Evolutionary conservation across 1,140 invertebrate species (phyloP).

Genomic region (Hypothenemus hampei): DNA sequence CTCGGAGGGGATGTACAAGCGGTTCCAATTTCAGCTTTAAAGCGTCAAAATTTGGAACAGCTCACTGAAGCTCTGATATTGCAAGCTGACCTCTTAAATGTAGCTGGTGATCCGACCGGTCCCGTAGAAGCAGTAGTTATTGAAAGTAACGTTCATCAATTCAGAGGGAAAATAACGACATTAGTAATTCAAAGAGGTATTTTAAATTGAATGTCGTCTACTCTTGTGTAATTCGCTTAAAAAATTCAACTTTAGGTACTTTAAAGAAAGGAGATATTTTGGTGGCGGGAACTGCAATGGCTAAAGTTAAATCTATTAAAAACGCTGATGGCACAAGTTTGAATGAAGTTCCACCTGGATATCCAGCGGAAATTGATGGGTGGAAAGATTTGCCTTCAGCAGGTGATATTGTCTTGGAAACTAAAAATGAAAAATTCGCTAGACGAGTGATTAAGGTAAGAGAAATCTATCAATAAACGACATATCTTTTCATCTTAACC

Average conservation of each 20-base stretch:
- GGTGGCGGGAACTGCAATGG: conserved; percentile 77
- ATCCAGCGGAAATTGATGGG: conserved; percentile 82
- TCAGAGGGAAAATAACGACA: conserved; percentile 81
- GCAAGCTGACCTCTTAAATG: conserved; percentile 84
- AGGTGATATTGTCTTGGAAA: conserved; percentile 72
- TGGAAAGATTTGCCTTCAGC: conserved; percentile 84
- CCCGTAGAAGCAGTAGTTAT: conserved; percentile 85
- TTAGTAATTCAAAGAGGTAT: conserved; percentile 76
- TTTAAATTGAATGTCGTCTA: neutral
- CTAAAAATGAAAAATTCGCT: conserved; percentile 15
- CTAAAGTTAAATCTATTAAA: conserved; percentile 81
- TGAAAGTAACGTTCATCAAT: conserved; percentile 73
- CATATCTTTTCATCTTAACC: neutral
- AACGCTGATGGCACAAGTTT: conserved; percentile 70
- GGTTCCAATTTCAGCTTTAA: conserved; percentile 87
- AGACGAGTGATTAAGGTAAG: conserved; percentile 60
- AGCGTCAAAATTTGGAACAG: conserved; percentile 70
- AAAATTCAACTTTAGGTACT: conserved; percentile 58
- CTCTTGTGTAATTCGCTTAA: neutral
- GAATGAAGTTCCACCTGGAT: conserved; percentile 66
- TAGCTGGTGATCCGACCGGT: conserved; percentile 77
- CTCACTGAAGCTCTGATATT: conserved; percentile 80
- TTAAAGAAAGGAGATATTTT: conserved; percentile 75
- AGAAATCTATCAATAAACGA: neutral
- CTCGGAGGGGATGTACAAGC: conserved; percentile 90